Percentiles rank a stretch among this genome's conserved stretches.
These are phyloP conservation scores for Pandemis heparana DNA, from an alignment of 2,888 invertebrate species.

Conservation along the genomic window DNA sequence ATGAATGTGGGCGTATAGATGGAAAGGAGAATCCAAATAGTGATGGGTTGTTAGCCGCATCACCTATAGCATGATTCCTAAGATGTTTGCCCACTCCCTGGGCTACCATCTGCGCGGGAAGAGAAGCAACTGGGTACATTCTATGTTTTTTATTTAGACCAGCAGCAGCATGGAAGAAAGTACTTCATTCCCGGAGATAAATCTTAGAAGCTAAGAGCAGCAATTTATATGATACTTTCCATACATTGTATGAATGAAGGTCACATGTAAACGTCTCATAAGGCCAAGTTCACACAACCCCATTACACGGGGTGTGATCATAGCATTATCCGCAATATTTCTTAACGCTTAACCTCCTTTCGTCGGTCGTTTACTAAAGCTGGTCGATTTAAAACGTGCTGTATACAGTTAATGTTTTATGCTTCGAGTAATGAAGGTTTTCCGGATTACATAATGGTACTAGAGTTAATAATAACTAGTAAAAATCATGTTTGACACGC, in stretches of 20 bases:
- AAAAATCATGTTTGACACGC: too few relatives aligned
- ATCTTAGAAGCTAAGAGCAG: too few relatives aligned
- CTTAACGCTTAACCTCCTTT: slow-evolving; percentile 62
- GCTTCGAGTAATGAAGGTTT: background rate
- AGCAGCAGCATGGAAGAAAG: too few relatives aligned
- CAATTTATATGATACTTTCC: background rate
- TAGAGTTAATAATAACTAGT: background rate
- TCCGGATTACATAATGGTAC: background rate
- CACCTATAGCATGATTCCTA: too few relatives aligned
- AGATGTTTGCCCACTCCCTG: too few relatives aligned
- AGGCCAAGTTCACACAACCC: slow-evolving; percentile 43
- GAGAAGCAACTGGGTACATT: too few relatives aligned
- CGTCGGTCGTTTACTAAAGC: slow-evolving; percentile 47
- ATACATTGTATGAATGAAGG: slow-evolving; percentile 4
- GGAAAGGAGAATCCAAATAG: too few relatives aligned
- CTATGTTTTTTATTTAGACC: too few relatives aligned
- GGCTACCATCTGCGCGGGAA: too few relatives aligned
- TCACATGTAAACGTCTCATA: slow-evolving; percentile 26
- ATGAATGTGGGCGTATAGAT: too few relatives aligned
- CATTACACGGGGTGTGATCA: slow-evolving; percentile 50
- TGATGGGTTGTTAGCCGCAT: too few relatives aligned
- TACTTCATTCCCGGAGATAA: too few relatives aligned
- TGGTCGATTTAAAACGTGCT: slow-evolving; percentile 29
- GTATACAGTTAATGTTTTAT: slow-evolving; percentile 16
- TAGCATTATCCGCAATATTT: slow-evolving; percentile 57